A percentile compares a stretch with the other conserved stretches of the same genome.
Evolutionary conservation across 1,140 invertebrate genomes (phyloP).

Genomic region (Macrosteles quadrilineatus): DNA sequence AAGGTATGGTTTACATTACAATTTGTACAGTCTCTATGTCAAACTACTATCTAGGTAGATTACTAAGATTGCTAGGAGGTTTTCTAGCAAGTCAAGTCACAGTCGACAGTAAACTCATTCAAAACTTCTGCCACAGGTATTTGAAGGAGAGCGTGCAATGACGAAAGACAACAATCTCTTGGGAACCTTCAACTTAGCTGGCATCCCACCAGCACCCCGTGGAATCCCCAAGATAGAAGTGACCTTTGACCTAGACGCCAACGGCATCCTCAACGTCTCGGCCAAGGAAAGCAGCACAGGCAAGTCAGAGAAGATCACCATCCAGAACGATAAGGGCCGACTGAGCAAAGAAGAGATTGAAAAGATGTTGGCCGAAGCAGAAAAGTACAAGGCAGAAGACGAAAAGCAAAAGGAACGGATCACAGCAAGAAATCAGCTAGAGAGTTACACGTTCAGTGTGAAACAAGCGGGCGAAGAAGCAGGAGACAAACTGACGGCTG

Average conservation of each 20-base stretch:
- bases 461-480: slow-evolving; percentile 58
- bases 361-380: slow-evolving; percentile 81
- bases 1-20: too few species aligned
- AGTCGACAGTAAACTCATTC: too few species aligned
- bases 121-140: slow-evolving; percentile 50
- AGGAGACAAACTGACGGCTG: slow-evolving; percentile 46
- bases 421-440: slow-evolving; percentile 72
- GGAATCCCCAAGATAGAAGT: slow-evolving; percentile 77
- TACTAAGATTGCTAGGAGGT: too few species aligned
- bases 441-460: slow-evolving; percentile 79
- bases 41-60: too few species aligned
- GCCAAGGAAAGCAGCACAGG: slow-evolving; percentile 78
- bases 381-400: slow-evolving; percentile 59
- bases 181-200: slow-evolving; percentile 74
- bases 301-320: slow-evolving; percentile 75
- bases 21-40: too few species aligned
- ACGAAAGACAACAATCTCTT: slow-evolving; percentile 73
- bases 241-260: slow-evolving; percentile 77
- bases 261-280: slow-evolving; percentile 78
- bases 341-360: slow-evolving; percentile 90
- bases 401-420: slow-evolving; percentile 64
- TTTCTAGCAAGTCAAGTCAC: too few species aligned
- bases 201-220: slow-evolving; percentile 79
- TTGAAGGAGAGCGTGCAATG: slow-evolving; percentile 73
- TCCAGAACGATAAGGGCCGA: slow-evolving; percentile 92